These are phyloP conservation scores for Lithosia quadra DNA, from an alignment of 2,888 invertebrate species.

Conservation along the genomic window DNA sequence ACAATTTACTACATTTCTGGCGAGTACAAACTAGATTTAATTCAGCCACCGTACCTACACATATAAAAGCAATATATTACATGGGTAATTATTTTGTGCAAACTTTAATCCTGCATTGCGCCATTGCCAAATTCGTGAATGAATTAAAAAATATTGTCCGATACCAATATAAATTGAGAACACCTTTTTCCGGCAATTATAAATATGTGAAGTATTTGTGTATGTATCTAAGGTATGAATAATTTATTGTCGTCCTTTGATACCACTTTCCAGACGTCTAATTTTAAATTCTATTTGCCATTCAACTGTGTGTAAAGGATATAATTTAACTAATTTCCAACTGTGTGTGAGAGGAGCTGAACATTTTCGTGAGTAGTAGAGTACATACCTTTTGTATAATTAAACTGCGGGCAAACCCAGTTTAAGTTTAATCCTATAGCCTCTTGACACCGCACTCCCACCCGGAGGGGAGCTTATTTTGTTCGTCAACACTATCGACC, in stretches of 20 bases:
- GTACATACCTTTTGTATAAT: constrained; percentile 84
- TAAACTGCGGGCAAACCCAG: constrained; percentile 85
- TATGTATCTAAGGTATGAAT: constrained; percentile 55
- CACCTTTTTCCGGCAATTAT: constrained; percentile 48
- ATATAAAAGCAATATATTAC: constrained; percentile 52
- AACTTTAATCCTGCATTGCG: constrained; percentile 75
- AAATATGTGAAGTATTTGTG: constrained; percentile 40
- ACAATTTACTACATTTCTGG: constrained; percentile 67
- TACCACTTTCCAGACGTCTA: constrained; percentile 68
- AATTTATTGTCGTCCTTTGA: constrained; percentile 61
- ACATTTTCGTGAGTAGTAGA: constrained; percentile 75
- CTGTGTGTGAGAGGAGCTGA: constrained; percentile 71
- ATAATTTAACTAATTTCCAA: constrained; percentile 81
- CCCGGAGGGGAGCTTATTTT: constrained; percentile 83
- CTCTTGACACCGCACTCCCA: constrained; percentile 85
- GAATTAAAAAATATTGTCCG: constrained; percentile 62
- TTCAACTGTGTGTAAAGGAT: constrained; percentile 72
- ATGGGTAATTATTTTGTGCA: constrained; percentile 65
- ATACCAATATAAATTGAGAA: constrained; percentile 53
- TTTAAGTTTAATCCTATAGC: constrained; percentile 87
- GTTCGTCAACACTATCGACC: constrained; percentile 86
- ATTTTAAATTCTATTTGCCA: constrained; percentile 78
- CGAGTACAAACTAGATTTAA: constrained; percentile 62
- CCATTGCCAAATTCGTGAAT: constrained; percentile 62
- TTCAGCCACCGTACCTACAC: constrained; percentile 55